phyloP scores from a whole-genome alignment of 2,113 vertebrate species.

The Psettodes erumei region DNA sequence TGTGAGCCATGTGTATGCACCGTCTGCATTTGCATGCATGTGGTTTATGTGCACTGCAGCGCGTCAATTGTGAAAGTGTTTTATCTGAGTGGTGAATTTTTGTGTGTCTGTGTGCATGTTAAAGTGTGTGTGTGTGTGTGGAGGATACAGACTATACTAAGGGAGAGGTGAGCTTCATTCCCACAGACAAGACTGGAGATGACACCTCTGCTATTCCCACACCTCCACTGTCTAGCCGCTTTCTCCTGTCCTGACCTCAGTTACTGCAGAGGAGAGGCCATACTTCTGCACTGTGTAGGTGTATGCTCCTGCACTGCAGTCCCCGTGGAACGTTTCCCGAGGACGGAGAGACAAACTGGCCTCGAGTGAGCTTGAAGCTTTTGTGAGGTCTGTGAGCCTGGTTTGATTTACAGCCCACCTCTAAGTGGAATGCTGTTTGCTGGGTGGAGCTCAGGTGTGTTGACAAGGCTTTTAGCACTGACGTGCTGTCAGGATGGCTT shows the following conservation, averaged over 20 bases:
- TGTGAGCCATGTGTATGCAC: conserved; percentile 56
- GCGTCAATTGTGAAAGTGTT: conserved; percentile 42
- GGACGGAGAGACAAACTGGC: conserved; percentile 24
- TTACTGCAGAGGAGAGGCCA: conserved; percentile 48
- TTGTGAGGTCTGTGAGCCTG: conserved; percentile 27
- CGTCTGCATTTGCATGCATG: conserved; percentile 33
- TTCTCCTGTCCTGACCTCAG: conserved; percentile 57
- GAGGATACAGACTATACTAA: conserved; percentile 26
- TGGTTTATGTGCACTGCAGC: conserved; percentile 10
- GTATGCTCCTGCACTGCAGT: conserved; percentile 24
- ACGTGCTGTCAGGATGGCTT: conserved; percentile 70
- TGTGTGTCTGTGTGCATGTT: conserved; percentile 31
- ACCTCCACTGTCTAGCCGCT: conserved; percentile 65
- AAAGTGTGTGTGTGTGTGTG: conserved; percentile 17
- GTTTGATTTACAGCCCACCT: conserved; percentile 69
- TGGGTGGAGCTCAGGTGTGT: conserved; percentile 78
- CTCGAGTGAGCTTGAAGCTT: conserved; percentile 20
- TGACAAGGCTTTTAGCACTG: conserved; percentile 81
- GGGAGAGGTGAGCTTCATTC: conserved; percentile 53
- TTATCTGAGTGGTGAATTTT: conserved; percentile 45
- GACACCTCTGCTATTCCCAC: conserved; percentile 77
- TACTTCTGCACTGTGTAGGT: conserved; percentile 27
- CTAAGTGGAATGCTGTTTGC: conserved; percentile 74
- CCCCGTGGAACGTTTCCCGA: conserved; percentile 16
- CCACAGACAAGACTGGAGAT: conserved; percentile 66